Base-by-base conservation (phyloP, 2,797 vertebrate species). In the Pangasius djambal region DNA sequence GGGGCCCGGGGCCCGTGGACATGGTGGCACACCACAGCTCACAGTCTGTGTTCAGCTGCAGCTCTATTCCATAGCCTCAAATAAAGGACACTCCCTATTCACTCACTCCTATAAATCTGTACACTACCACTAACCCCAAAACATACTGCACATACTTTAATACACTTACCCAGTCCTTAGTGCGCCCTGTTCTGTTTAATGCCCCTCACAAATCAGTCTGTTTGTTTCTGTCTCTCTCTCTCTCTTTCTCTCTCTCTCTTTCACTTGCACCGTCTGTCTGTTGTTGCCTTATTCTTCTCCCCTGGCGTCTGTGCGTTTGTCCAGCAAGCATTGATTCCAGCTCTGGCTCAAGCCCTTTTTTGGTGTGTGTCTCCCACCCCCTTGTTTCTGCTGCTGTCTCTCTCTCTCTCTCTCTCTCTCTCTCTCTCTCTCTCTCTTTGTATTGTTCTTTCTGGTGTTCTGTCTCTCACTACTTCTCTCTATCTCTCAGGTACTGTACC, bases 1-100 rank as follows among this genome's bases (percentile, higher is more conserved):
- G 93, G 85, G 94, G 93, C 69, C 91, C 92, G 31, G 93, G 91
- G 89, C 95, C 95, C 37, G 93, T 94, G 20, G 96, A 96, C 97
- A 97, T 97, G 90, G 74, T 22, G 91, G 61, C 20, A 55, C 48
- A 70, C 44, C 31, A 52, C 89, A 40, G n/a, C 75, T 69, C n/a
- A 40, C 48, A 28, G 22, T 88, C 67, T 63, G 86, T 69, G 70
- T 89, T 94, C 89, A 94, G 77, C 65, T 83, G 13, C 31, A 44
- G 20, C 2, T 65, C 61, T 50, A 84, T 48, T 87, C 83, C 89
- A 92, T 92, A 63, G 72, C 69, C 81, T 89, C 91, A 50, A 34
- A 52, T 92, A 91, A 92, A 86, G 25, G 4, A 74, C 31, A 65
- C 67, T 83, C 31, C 37, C 52, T 87, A 7, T 77, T 87, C 82